Percentiles rank a stretch among this genome's conserved stretches.
Evolutionary conservation across 2,888 invertebrate species (phyloP).

Genomic region (Caenorhabditis uteleia): DNA sequence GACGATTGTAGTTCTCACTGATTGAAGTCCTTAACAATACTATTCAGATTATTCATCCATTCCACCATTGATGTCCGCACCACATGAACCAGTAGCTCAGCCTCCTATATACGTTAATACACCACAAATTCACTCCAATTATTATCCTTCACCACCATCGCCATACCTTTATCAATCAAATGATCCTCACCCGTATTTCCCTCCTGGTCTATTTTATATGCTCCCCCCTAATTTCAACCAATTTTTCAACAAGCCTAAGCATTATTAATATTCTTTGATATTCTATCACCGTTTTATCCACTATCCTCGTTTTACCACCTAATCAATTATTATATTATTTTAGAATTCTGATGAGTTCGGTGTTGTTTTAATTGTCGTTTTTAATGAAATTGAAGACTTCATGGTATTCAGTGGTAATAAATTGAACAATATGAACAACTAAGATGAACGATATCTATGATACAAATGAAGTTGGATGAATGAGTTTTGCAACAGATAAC

Average conservation of each 20-base stretch:
- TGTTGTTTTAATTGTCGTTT: no score
- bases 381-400: conserved; percentile 2
- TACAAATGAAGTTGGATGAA: not conserved
- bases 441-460: not conserved
- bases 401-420: not conserved
- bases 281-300: conserved; percentile 1
- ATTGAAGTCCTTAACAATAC: not conserved
- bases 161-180: no score
- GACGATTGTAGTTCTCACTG: not conserved
- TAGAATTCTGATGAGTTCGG: not conserved
- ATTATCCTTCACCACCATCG: no score
- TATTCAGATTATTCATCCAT: not conserved
- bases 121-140: no score
- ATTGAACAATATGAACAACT: not conserved
- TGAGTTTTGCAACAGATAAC: conserved; percentile 25
- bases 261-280: not conserved
- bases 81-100: not conserved
- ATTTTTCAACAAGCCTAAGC: not conserved
- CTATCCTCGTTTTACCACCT: not conserved
- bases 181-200: no score
- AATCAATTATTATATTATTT: not conserved
- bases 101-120: no score
- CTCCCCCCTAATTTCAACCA: not conserved
- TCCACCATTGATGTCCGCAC: conserved; percentile 2
- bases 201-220: conserved; percentile 4